These are phyloP conservation scores for Glyptemys insculpta DNA, from an alignment of 2,797 vertebrate genomes.

Conservation along the genomic window DNA sequence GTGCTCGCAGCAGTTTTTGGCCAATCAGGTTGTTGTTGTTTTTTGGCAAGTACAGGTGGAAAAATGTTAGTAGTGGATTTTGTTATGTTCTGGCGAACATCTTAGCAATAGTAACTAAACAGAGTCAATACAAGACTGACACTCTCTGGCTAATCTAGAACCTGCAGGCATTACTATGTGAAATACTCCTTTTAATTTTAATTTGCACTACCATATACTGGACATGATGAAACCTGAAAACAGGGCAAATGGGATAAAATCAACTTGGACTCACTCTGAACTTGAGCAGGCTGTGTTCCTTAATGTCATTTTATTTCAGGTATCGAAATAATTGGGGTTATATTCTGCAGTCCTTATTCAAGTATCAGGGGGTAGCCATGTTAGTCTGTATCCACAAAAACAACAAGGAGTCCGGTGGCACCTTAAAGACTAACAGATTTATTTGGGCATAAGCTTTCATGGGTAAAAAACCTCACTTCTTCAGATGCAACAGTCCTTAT, in stretches of 20 bases:
- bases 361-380: no score
- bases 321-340: not conserved
- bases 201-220: not conserved
- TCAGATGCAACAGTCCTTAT: not conserved
- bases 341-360: not conserved
- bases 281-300: not conserved
- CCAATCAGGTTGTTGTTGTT: not conserved
- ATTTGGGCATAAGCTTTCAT: no score
- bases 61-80: constrained; percentile 1
- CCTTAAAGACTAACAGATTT: no score
- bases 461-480: no score
- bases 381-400: no score
- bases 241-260: not conserved
- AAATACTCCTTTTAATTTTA: not conserved
- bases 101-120: not conserved
- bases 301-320: not conserved
- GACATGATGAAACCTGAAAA: not conserved
- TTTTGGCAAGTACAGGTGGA: not conserved
- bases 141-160: constrained; percentile 49
- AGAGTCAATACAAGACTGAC: constrained; percentile 65
- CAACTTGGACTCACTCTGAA: not conserved
- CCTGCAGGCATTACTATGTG: not conserved
- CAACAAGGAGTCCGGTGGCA: no score
- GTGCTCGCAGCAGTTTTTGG: constrained; percentile 2
- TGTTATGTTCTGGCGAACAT: not conserved